Evolutionary conservation across 2,888 invertebrate species (phyloP).

Genomic region (Aspidiotus rigidus): DNA sequence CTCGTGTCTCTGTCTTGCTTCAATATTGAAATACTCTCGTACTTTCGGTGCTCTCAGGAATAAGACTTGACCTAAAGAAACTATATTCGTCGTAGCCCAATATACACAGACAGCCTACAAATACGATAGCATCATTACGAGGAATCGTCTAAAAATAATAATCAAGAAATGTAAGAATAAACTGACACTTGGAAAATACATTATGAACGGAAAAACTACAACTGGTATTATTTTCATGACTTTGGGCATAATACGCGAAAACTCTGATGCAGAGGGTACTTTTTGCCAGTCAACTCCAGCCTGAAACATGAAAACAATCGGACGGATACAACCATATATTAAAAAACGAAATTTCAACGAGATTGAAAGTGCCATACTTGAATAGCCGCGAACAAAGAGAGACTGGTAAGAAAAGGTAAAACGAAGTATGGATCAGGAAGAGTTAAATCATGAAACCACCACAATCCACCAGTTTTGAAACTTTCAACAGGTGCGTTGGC

Average conservation of each 20-base stretch:
- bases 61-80: slow-evolving; percentile 72
- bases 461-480: slow-evolving; percentile 74
- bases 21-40: slow-evolving; percentile 66
- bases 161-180: neutral
- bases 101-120: slow-evolving; percentile 70
- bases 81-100: slow-evolving; percentile 79
- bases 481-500: slow-evolving; percentile 83
- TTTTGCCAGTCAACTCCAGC: slow-evolving; percentile 9
- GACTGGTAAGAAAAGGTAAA: slow-evolving; percentile 74
- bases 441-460: slow-evolving; percentile 90
- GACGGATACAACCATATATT: neutral
- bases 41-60: slow-evolving; percentile 66
- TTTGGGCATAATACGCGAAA: slow-evolving; percentile 50
- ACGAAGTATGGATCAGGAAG: slow-evolving; percentile 79
- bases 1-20: slow-evolving; percentile 41
- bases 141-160: slow-evolving; percentile 6
- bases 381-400: slow-evolving; percentile 71
- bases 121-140: neutral
- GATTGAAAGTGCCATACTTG: slow-evolving; percentile 47
- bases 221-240: slow-evolving; percentile 70
- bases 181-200: slow-evolving; percentile 72
- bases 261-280: neutral
- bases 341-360: slow-evolving; percentile 1
- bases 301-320: slow-evolving; percentile 7
- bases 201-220: slow-evolving; percentile 70